Conservation (phyloP, 2,888 invertebrate species). For the Caenorhabditis sp. region DNA sequence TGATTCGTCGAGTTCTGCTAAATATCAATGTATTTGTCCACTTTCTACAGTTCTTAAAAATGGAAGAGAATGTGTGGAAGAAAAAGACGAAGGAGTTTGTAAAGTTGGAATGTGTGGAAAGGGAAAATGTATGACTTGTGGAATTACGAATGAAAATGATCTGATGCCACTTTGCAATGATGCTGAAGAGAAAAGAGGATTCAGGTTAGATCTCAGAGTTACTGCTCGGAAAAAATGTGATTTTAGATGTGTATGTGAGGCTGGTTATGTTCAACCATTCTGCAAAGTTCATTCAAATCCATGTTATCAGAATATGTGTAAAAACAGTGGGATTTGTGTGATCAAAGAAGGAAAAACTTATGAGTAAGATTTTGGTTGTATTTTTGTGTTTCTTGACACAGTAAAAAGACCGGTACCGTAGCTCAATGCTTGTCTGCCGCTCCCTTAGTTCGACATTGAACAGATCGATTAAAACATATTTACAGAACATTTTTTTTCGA, state of each 20-base stretch:
- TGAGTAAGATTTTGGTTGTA: conserved; percentile 28
- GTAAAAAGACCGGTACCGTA: no score
- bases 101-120: conserved; percentile 15
- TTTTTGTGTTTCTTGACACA: no score
- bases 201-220: conserved; percentile 3
- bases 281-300: conserved; percentile 27
- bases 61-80: conserved; percentile 6
- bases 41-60: conserved; percentile 26
- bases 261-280: conserved; percentile 25
- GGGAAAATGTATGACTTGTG: conserved; percentile 37
- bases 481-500: no score
- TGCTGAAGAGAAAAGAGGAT: conserved; percentile 16
- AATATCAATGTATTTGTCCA: conserved; percentile 42
- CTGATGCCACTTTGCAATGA: conserved; percentile 28
- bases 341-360: conserved; percentile 15
- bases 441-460: no score
- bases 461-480: no score
- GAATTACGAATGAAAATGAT: conserved; percentile 15
- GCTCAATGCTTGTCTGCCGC: no score
- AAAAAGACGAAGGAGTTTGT: conserved; percentile 2
- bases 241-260: conserved; percentile 45
- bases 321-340: conserved; percentile 31
- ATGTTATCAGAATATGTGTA: conserved; percentile 34
- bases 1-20: conserved; percentile 11
- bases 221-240: not conserved